Conservation (phyloP, 2,797 vertebrate genomes). For the Avahi laniger region DNA sequence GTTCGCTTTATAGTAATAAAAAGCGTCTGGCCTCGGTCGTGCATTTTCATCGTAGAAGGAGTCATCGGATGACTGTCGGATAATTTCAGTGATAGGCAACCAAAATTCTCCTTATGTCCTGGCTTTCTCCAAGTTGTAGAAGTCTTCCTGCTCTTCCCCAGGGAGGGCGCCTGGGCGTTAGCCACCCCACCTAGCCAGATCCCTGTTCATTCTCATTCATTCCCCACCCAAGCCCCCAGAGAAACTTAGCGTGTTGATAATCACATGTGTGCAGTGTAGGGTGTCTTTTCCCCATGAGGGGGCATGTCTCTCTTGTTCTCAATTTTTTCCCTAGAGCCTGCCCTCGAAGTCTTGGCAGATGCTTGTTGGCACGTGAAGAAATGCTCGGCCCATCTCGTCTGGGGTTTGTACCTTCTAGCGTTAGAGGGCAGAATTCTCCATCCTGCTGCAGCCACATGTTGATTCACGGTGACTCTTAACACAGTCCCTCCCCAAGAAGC, state of each 20-base stretch:
- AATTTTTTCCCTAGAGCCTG: not conserved
- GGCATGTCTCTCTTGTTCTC: rapidly evolving
- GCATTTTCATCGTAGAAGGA: rapidly evolving
- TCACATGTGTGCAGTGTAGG: not conserved
- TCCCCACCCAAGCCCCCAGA: rapidly evolving
- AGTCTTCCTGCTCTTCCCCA: not conserved
- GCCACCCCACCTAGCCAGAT: rapidly evolving
- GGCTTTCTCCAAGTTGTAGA: not conserved
- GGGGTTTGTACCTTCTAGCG: not conserved
- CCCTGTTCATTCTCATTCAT: too few relatives aligned
- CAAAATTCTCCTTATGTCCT: rapidly evolving
- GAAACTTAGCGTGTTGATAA: not conserved
- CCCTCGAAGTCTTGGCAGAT: rapidly evolving
- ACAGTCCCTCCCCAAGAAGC: not conserved
- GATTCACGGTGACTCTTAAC: not conserved
- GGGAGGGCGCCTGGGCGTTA: not conserved
- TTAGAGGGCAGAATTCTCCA: rapidly evolving
- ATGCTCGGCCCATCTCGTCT: rapidly evolving
- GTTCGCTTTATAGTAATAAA: not conserved
- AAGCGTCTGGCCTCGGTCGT: rapidly evolving
- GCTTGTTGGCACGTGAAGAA: too few relatives aligned
- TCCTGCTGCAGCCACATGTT: not conserved
- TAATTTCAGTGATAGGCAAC: not conserved
- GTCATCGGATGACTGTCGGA: rapidly evolving
- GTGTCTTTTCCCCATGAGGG: rapidly evolving